Base-by-base conservation (phyloP, 1,140 invertebrate genomes). In the Melipona quadrifasciata region DNA sequence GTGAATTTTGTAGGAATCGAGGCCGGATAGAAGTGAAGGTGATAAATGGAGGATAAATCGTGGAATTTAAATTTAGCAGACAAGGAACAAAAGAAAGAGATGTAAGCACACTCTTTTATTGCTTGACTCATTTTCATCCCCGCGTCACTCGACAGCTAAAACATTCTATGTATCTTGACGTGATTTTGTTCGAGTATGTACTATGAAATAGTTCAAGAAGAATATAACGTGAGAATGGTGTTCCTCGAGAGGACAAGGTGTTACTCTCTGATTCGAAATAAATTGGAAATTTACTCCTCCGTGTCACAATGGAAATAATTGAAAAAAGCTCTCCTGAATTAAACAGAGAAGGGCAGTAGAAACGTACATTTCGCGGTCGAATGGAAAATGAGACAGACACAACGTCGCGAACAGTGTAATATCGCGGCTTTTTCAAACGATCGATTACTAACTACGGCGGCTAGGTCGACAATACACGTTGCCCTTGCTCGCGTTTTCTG, bases 361-460 rank as follows among this genome's bases (percentile, higher is more conserved):
- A 31, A n/a, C 39, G 19, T 34, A n/a, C n/a, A n/a, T n/a, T n/a
- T 39, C 39, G 12, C 24, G 16, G 4, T 70, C 4, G 24, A 70
- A 70, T 5, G 34, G 39, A 70, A 47, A 24, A 47, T 70, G 47
- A 47, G 47, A 72, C 17, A 27, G n/a, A 8, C 39, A 27, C 31
- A 51, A 21, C 34, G 53, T 14, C 39, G n/a, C 5, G 14, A 19
- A 21, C 2, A 3, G 4, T 31, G 27, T 78, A 71, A 71, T 47
- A 51, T 39, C 12, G 31, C 67, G 47, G 65, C 65, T 27, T n/a
- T 71, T 39, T 53, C 31, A 5, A 24, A 27, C 67, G 64, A 31
- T 47, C 71, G 82, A 84, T 88, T 61, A 68, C 39, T 70, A 27
- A 68, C 39, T 70, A 27, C 27, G 67, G 8, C 21, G 70, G 21